Conservation (phyloP, 1,140 invertebrate species). For the Philopotamus ludificatus region DNA sequence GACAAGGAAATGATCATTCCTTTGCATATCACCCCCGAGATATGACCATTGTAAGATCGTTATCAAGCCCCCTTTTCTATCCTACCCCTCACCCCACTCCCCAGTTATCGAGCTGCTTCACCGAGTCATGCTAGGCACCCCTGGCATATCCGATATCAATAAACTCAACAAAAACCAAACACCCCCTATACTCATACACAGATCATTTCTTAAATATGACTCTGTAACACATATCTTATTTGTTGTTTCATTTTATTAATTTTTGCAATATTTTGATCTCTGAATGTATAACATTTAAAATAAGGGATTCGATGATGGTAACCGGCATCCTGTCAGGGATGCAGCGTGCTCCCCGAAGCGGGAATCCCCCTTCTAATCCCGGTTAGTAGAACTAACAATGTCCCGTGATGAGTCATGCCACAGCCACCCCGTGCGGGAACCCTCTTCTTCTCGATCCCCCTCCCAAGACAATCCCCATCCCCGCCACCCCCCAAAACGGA, state of each 20-base stretch:
- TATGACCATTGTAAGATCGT: slow-evolving; percentile 24
- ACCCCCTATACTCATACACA: background rate
- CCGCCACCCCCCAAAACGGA: too few species aligned
- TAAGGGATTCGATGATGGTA: background rate
- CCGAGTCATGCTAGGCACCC: background rate
- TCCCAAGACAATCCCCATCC: too few species aligned
- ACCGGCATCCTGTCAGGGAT: background rate
- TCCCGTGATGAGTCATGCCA: slow-evolving; percentile 11
- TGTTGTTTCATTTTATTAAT: too few species aligned
- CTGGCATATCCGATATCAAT: slow-evolving; percentile 32
- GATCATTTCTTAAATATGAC: slow-evolving; percentile 1
- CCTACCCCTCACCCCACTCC: slow-evolving; percentile 4
- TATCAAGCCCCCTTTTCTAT: too few species aligned
- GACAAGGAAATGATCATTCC: background rate
- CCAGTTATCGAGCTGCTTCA: slow-evolving; percentile 6
- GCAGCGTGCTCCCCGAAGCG: background rate
- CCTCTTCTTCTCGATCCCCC: too few species aligned
- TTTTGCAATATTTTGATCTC: too few species aligned
- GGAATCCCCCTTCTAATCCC: background rate
- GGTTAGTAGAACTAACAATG: slow-evolving; percentile 9
- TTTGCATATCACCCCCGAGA: slow-evolving; percentile 22
- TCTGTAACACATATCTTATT: too few species aligned
- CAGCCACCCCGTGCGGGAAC: too few species aligned
- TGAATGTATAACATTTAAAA: too few species aligned
- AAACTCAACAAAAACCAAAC: slow-evolving; percentile 4